Conservation (phyloP, 1,140 invertebrate species). For the Episyrphus balteatus region DNA sequence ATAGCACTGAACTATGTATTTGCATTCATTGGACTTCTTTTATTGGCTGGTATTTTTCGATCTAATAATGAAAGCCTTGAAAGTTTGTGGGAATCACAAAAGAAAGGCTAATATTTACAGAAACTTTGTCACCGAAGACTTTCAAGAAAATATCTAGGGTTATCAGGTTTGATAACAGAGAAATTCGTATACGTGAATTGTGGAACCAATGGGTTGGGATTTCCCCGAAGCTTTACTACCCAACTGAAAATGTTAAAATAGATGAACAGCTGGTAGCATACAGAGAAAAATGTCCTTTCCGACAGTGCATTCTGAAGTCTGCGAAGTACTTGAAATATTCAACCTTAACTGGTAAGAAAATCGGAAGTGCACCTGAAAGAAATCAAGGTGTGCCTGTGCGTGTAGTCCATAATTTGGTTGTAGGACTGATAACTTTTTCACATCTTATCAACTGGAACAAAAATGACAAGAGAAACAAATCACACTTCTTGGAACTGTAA, state of each 20-base stretch:
- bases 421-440: neutral
- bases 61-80: neutral
- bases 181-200: too few species aligned
- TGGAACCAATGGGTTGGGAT: neutral
- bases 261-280: neutral
- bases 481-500: neutral
- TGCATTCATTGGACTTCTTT: neutral
- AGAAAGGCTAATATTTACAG: neutral
- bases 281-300: too few species aligned
- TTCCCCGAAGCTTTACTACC: neutral
- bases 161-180: too few species aligned
- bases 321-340: neutral
- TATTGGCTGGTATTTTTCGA: too few species aligned
- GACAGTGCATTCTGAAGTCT: too few species aligned
- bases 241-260: neutral
- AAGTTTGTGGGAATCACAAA: neutral
- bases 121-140: neutral
- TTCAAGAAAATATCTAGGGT: neutral
- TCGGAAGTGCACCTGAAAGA: too few species aligned
- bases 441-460: too few species aligned
- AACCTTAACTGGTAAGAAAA: neutral
- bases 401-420: neutral
- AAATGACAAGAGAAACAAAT: neutral
- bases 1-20: neutral
- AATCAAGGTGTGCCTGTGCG: too few species aligned